A percentile compares a stretch with the other conserved stretches of the same genome.
Evolutionary conservation across 2,113 vertebrate species (phyloP).

Genomic region (Cyprinodon variegatus): DNA sequence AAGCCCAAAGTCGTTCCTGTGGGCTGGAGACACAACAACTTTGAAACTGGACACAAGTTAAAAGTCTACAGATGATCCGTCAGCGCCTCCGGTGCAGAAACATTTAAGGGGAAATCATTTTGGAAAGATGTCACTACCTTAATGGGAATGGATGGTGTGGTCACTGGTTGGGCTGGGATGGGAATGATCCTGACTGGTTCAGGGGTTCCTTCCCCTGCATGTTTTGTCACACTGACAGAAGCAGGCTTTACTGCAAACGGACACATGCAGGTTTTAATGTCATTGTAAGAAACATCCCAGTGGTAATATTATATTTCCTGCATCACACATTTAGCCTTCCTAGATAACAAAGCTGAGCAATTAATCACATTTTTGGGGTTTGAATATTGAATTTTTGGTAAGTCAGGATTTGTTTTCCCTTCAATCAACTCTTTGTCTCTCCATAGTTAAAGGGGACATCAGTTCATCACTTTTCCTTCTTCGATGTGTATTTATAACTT

Average conservation of each 20-base stretch:
- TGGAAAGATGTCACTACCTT: slow-evolving; percentile 28
- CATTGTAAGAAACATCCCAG: not conserved
- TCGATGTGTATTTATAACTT: too few relatives aligned
- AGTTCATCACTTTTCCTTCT: too few relatives aligned
- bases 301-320: not conserved
- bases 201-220: not conserved
- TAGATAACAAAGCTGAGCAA: not conserved
- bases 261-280: not conserved
- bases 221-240: not conserved
- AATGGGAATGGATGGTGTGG: not conserved
- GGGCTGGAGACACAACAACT: slow-evolving; percentile 16
- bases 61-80: not conserved
- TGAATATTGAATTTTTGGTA: too few relatives aligned
- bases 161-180: slow-evolving; percentile 25
- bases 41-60: not conserved
- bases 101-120: not conserved
- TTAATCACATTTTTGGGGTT: too few relatives aligned
- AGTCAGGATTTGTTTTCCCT: too few relatives aligned
- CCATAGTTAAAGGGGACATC: too few relatives aligned
- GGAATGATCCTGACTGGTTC: slow-evolving; percentile 13
- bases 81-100: not conserved
- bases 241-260: slow-evolving; percentile 4
- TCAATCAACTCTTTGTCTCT: too few relatives aligned
- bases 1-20: slow-evolving; percentile 42
- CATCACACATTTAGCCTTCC: not conserved